Percentiles rank a stretch among this genome's conserved stretches.
These are phyloP conservation scores for Smithornis capensis DNA, from an alignment of 2,113 vertebrate genomes.

Conservation along the genomic window DNA sequence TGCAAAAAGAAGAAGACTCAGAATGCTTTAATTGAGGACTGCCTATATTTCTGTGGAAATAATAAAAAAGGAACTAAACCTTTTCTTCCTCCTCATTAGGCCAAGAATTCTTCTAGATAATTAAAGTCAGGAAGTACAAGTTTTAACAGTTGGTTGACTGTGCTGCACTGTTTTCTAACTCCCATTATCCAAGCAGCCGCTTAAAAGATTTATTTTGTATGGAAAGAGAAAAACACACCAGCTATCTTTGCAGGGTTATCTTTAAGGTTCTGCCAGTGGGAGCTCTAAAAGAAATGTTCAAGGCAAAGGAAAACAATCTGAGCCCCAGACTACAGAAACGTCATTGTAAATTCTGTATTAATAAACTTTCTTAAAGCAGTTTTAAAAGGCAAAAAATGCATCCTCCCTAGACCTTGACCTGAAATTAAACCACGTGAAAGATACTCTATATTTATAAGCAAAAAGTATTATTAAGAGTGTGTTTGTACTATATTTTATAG, in stretches of 20 bases:
- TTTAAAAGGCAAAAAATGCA: neutral
- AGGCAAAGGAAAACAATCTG: neutral
- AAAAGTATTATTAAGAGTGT: neutral
- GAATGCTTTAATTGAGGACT: conserved; percentile 23
- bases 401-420: neutral
- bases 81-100: conserved; percentile 47
- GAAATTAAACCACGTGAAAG: neutral
- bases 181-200: neutral
- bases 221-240: neutral
- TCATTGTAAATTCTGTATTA: neutral
- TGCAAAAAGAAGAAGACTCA: neutral
- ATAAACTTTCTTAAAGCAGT: neutral
- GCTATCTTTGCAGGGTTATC: neutral
- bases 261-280: neutral
- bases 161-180: neutral
- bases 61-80: conserved; percentile 33
- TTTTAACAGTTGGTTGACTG: conserved; percentile 38
- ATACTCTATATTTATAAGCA: neutral
- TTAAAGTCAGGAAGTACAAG: conserved; percentile 47
- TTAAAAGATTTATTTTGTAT: conserved; percentile 4
- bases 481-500: neutral
- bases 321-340: neutral
- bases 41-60: conserved; percentile 34
- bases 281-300: neutral
- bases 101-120: conserved; percentile 42